phyloP scores from a whole-genome alignment of 2,888 invertebrate genomes.

The Helleia helle region DNA sequence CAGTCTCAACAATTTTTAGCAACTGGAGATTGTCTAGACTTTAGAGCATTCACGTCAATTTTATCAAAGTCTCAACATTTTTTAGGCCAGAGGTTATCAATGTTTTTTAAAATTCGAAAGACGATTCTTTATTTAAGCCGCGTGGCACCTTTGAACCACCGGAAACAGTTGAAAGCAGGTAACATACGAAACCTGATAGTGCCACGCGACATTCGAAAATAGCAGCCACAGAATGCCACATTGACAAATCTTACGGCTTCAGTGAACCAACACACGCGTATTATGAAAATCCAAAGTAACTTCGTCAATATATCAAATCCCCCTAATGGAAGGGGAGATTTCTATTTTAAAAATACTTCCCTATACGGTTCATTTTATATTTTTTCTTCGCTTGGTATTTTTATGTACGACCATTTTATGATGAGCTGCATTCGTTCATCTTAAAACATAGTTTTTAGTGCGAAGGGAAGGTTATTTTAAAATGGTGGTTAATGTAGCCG shows the following conservation, averaged over 20 bases:
- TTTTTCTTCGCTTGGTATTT: slow-evolving; percentile 62
- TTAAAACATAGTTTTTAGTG: slow-evolving; percentile 12
- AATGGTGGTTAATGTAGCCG: slow-evolving; percentile 52
- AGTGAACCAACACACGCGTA: slow-evolving; percentile 66
- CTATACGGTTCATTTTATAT: slow-evolving; percentile 61
- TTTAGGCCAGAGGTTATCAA: slow-evolving; percentile 7
- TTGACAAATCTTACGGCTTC: slow-evolving; percentile 72
- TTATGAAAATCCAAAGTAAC: slow-evolving; percentile 72
- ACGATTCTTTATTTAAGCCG: not conserved
- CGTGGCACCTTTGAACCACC: slow-evolving; percentile 12
- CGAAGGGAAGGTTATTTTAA: slow-evolving; percentile 32
- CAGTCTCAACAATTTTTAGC: too few species aligned
- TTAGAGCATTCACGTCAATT: too few species aligned
- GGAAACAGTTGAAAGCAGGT: slow-evolving; percentile 40
- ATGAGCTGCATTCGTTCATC: slow-evolving; percentile 20
- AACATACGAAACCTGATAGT: slow-evolving; percentile 50
- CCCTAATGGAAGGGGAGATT: slow-evolving; percentile 56
- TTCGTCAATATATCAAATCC: slow-evolving; percentile 65
- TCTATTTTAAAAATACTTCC: slow-evolving; percentile 71
- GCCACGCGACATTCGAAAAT: slow-evolving; percentile 64
- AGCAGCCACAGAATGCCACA: slow-evolving; percentile 59
- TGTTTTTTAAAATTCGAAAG: not conserved
- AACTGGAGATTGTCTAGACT: too few species aligned
- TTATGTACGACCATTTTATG: slow-evolving; percentile 41
- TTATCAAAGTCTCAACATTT: too few species aligned